Base-by-base conservation (phyloP, 2,888 invertebrate species). In the Drosophila demipolita region DNA sequence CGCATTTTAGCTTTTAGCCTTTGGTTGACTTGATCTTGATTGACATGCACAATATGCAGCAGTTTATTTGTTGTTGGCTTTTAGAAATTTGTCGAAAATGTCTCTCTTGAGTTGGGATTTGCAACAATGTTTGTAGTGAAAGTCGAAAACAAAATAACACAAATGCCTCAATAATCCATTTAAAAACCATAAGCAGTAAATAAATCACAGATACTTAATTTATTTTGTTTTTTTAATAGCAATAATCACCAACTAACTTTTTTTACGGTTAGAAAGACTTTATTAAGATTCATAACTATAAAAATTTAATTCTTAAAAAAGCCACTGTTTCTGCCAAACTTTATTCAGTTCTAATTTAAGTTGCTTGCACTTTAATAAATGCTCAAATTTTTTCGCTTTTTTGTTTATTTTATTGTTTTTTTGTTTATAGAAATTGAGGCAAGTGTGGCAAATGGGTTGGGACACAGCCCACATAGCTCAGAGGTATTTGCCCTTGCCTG, bases 1-100 rank as follows among this genome's bases (percentile, higher is more conserved):
- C 36, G 57, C 35, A 52, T 66, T 70, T 57, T 17, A 3, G 64
- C 48, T 50, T 55, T 53, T 67, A 68, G 73, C 70, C 33, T 57
- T 69, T 57, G 38, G 42, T 33, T 60, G 54, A 54, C 61, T 60
- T 75, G 57, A 78, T 79, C 80, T 70, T 83, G 78, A 81, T 77
- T 81, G 70, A 45, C 66, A 84, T 84, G 73, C 75, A 59, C 49
- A 70, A 48, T 78, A 70, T 77, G 32, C 54, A 36, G 77, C 66
- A 81, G 17, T 59, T 70, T 55, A 20, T 50, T 45, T 45, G 12
- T 20, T 45, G 20, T 54, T 17, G 36, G 54, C 52, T 57, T 70
- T 48, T 64, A 38, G 77, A 71, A 71, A 74, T 60, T 64, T 58
- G 58, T 66, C 58, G 55, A 64, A 55, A 74, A 57, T 60, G 62